A percentile compares a stretch with the other conserved stretches of the same genome.
These are phyloP conservation scores for Dasyornis broadbenti DNA, from an alignment of 2,113 vertebrate genomes.

Conservation along the genomic window DNA sequence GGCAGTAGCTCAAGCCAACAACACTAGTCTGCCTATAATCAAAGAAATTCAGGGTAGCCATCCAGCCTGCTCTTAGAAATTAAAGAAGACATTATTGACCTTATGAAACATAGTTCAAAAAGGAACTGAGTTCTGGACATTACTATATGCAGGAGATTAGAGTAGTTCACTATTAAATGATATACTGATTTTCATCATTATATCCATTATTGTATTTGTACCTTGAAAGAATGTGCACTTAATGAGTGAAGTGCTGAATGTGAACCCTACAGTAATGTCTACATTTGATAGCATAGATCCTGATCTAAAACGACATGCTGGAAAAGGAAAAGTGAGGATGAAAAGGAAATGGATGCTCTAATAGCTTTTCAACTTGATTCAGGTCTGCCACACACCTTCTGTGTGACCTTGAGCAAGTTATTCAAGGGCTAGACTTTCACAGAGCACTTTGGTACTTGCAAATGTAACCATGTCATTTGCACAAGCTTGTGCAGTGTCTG, in stretches of 20 bases:
- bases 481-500: background rate
- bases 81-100: background rate
- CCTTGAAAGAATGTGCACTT: constrained; percentile 8
- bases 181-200: constrained; percentile 1
- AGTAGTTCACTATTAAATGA: background rate
- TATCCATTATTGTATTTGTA: background rate
- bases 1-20: background rate
- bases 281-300: background rate
- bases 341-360: constrained; percentile 33
- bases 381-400: background rate
- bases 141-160: background rate
- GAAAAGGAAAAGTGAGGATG: constrained; percentile 2
- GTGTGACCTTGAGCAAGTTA: constrained; percentile 6
- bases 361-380: constrained; percentile 16
- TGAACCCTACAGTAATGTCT: background rate
- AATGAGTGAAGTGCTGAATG: background rate
- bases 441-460: background rate
- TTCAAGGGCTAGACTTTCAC: background rate
- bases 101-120: background rate
- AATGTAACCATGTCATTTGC: background rate
- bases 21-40: background rate
- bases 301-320: constrained; percentile 18
- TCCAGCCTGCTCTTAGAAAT: background rate
- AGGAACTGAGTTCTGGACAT: background rate
- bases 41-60: background rate